phyloP scores from a whole-genome alignment of 1,140 invertebrate species.

The Leptinotarsa defecta region DNA sequence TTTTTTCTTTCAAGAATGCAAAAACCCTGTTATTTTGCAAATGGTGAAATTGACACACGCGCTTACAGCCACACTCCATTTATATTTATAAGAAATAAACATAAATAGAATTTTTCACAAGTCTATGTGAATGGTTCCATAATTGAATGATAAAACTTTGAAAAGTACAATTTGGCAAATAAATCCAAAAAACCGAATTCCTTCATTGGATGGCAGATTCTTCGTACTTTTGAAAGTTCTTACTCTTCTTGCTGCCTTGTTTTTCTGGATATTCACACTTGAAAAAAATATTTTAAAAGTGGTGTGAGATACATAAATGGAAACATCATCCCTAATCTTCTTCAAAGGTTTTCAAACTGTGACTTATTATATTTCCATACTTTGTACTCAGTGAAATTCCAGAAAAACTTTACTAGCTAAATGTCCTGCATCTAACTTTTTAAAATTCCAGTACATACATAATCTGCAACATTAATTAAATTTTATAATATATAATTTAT shows the following conservation, averaged over 20 bases:
- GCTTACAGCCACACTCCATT: constrained; percentile 42
- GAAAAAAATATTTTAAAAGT: constrained; percentile 27
- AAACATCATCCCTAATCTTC: background rate
- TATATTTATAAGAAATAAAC: constrained; percentile 44
- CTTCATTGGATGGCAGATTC: constrained; percentile 43
- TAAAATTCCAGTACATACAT: constrained; percentile 41
- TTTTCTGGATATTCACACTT: constrained; percentile 23
- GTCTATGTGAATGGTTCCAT: constrained; percentile 41
- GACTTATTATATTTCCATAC: too few species aligned
- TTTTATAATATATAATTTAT: constrained; percentile 43
- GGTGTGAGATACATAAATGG: background rate
- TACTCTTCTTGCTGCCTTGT: constrained; percentile 27
- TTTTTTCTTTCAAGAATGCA: constrained; percentile 10
- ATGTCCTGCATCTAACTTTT: constrained; percentile 28
- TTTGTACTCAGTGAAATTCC: constrained; percentile 4
- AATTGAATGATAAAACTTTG: constrained; percentile 42
- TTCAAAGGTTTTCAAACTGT: background rate
- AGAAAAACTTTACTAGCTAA: constrained; percentile 9
- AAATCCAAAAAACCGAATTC: constrained; percentile 26
- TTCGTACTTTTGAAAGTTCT: constrained; percentile 47
- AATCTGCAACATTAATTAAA: constrained; percentile 46
- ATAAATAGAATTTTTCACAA: constrained; percentile 45
- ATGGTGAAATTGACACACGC: constrained; percentile 31
- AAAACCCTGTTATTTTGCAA: constrained; percentile 18
- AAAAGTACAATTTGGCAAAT: constrained; percentile 46